Evolutionary conservation across 2,888 invertebrate genomes (phyloP), one percentile per base, ranked within the genome.

Genomic region (Drosophila macrospina): DNA sequence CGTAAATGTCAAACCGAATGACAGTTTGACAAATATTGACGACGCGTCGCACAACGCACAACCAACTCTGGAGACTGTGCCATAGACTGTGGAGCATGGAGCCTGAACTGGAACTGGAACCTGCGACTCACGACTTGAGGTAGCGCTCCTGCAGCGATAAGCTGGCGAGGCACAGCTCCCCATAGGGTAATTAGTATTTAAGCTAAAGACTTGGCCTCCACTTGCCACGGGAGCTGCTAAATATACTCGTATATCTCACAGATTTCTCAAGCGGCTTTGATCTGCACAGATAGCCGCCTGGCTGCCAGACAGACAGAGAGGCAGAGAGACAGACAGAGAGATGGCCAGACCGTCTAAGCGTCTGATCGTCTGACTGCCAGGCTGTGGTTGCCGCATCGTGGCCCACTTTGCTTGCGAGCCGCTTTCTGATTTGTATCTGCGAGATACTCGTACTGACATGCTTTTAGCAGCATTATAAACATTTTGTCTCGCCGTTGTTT

Each of bases 11-110:
- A 89, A 84, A 64, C 69, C 84, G 84, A 89, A 87, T 90, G 90
- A 90, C 90, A 90, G 88, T 85, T 90, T 90, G 90, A 90, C 90
- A 90, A 90, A 90, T 90, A 90, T 88, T 90, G 90, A 90, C 90
- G 85, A 87, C 85, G 87, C 84, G 79, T 78, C 84, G 86, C 76
- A 67, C 81, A 63, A 77, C 73, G 77, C 73, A 69, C 72, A 57
- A 36, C 26, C 28, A 62, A 15, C 42, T 34, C 41, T 51, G 52
- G 45, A 48, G 60, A 57, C 64, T 42, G 52, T 28, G 32, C 5
- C 44, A 26, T 6, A 30, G 64, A 69, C 41, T 34, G 13, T n/a
- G 26, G 51, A 41, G 56, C 26, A 7, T 16, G 16, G 24, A 62
- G 11, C 13, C 52, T 48, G 39, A 48, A 54, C n/a, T 56, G 70